Percentiles rank a stretch among this genome's conserved stretches.
These are phyloP conservation scores for Osmoderma eremita DNA, from an alignment of 2,888 invertebrate species.

Conservation along the genomic window DNA sequence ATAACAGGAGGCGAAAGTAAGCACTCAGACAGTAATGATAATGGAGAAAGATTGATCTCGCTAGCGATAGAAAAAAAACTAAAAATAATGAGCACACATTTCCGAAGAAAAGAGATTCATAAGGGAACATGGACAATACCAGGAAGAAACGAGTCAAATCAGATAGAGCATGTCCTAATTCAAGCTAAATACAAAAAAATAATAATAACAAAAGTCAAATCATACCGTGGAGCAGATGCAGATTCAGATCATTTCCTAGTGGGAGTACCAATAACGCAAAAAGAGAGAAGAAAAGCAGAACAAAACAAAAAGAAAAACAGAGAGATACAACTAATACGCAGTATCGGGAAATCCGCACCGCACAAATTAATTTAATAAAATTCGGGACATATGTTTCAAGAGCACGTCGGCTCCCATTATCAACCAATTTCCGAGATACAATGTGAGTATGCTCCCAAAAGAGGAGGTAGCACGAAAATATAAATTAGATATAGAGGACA, in stretches of 20 bases:
- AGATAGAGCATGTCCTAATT: background rate
- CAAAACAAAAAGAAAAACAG: background rate
- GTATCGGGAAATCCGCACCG: too few species aligned
- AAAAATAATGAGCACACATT: background rate
- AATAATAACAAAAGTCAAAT: constrained; percentile 2
- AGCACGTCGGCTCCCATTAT: too few species aligned
- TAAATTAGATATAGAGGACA: background rate
- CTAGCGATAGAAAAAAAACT: constrained; percentile 40
- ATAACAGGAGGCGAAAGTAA: constrained; percentile 35
- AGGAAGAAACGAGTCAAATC: background rate
- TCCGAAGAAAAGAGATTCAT: background rate
- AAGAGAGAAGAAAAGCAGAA: background rate
- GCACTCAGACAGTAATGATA: constrained; percentile 35
- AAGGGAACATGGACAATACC: too few species aligned
- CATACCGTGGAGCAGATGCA: background rate
- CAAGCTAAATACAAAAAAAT: background rate
- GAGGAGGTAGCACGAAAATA: background rate
- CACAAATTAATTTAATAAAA: too few species aligned
- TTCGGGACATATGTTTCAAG: too few species aligned
- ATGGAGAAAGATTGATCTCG: constrained; percentile 38
- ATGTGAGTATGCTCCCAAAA: too few species aligned
- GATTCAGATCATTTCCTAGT: too few species aligned
- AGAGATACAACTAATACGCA: background rate
- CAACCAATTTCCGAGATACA: too few species aligned
- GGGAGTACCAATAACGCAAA: background rate